Conservation (phyloP, 2,113 vertebrate genomes). For the Sinocyclocheilus grahami region DNA sequence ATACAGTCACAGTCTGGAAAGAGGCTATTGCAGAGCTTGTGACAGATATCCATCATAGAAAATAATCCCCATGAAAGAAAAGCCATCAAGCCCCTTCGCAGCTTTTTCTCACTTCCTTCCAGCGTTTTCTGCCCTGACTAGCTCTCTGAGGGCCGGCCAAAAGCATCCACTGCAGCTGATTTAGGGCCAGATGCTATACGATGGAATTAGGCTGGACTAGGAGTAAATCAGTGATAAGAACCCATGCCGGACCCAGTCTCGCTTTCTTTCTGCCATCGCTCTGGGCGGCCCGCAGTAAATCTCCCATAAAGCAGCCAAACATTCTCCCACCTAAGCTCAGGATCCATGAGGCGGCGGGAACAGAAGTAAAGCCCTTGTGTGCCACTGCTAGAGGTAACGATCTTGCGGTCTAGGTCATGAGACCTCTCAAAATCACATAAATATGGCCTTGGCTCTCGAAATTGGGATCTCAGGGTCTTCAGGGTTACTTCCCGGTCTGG, state of each 20-base stretch:
- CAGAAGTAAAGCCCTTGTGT: neutral
- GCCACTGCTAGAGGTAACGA: neutral
- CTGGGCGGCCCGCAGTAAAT: slow-evolving; percentile 59
- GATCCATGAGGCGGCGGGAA: neutral
- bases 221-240: slow-evolving; percentile 59
- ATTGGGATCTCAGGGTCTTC: neutral
- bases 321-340: neutral
- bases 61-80: slow-evolving; percentile 49
- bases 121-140: neutral
- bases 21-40: neutral
- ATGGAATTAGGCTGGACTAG: slow-evolving; percentile 54
- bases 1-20: slow-evolving; percentile 26
- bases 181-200: slow-evolving; percentile 61
- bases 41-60: slow-evolving; percentile 49
- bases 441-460: neutral
- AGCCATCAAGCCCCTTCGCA: slow-evolving; percentile 22
- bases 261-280: slow-evolving; percentile 52
- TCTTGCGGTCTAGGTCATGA: neutral
- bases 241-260: slow-evolving; percentile 29
- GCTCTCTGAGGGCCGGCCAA: slow-evolving; percentile 1
- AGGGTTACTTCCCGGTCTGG: neutral
- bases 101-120: slow-evolving; percentile 8
- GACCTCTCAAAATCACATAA: neutral
- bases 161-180: slow-evolving; percentile 57
- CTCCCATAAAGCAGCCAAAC: slow-evolving; percentile 56